Evolutionary conservation across 2,888 invertebrate genomes (phyloP).

Genomic region (Laspeyria flexula): DNA sequence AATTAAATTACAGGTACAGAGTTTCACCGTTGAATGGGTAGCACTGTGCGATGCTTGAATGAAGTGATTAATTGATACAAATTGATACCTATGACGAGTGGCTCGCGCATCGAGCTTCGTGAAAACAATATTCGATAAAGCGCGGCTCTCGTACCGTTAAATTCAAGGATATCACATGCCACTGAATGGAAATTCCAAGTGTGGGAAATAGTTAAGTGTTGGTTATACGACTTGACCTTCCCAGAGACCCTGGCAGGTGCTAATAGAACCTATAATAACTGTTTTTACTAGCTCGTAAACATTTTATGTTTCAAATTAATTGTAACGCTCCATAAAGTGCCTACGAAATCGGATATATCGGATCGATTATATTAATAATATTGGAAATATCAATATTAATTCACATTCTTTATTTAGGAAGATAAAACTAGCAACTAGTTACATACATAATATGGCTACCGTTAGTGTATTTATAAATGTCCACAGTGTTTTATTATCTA

Average conservation of each 20-base stretch:
- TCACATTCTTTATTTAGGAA: no score
- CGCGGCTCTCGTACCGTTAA: slow-evolving; percentile 5
- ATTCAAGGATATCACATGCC: neutral
- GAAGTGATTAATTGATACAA: slow-evolving; percentile 46
- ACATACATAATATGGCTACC: no score
- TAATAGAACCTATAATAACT: neutral
- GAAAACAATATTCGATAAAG: slow-evolving; percentile 28
- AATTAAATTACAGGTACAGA: slow-evolving; percentile 18
- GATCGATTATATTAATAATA: no score
- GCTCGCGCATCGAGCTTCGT: slow-evolving; percentile 22
- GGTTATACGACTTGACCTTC: neutral
- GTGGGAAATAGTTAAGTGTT: neutral
- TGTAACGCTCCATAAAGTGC: no score
- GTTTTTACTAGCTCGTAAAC: neutral
- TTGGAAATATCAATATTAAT: no score
- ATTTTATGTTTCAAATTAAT: no score
- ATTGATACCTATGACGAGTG: slow-evolving; percentile 39
- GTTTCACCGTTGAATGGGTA: slow-evolving; percentile 14
- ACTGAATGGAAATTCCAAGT: slow-evolving; percentile 1
- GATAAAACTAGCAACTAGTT: no score
- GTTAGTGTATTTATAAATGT: no score
- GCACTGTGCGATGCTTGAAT: slow-evolving; percentile 31
- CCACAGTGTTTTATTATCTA: no score
- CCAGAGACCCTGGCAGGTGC: neutral
- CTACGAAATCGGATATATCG: no score